Evolutionary conservation across 2,888 invertebrate genomes (phyloP).

Genomic region (Oligia strigilis): DNA sequence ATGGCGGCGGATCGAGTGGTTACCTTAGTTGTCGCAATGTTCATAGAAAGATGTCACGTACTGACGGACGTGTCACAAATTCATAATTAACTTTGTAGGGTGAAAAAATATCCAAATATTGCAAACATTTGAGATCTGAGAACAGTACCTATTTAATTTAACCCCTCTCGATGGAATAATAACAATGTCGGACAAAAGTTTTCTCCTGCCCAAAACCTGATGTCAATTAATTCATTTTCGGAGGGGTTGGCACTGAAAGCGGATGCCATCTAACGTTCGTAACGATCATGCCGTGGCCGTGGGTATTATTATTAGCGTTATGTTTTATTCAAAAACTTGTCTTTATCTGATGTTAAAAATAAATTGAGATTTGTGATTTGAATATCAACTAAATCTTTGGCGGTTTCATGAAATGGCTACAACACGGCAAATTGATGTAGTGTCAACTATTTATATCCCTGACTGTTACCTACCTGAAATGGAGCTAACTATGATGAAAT

Average conservation of each 20-base stretch:
- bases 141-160: constrained; percentile 15
- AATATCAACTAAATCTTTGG: neutral
- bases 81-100: neutral
- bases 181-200: constrained; percentile 15
- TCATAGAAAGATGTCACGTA: neutral
- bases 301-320: constrained; percentile 44
- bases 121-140: constrained; percentile 18
- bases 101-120: neutral
- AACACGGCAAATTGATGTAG: neutral
- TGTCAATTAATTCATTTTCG: constrained; percentile 74
- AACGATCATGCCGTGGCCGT: constrained; percentile 49
- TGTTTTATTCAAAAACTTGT: neutral
- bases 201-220: constrained; percentile 70
- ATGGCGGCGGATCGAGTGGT: neutral
- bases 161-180: constrained; percentile 34
- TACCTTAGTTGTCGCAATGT: neutral
- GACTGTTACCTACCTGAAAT: neutral
- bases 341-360: neutral
- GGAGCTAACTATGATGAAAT: neutral
- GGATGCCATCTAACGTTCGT: constrained; percentile 74
- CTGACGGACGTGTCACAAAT: neutral
- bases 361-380: neutral
- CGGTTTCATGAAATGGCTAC: neutral
- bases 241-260: constrained; percentile 71
- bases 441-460: too few relatives aligned